Evolutionary conservation across 2,113 vertebrate species (phyloP), one percentile per base, ranked within the genome.

Genomic region (Blennius ocellaris): DNA sequence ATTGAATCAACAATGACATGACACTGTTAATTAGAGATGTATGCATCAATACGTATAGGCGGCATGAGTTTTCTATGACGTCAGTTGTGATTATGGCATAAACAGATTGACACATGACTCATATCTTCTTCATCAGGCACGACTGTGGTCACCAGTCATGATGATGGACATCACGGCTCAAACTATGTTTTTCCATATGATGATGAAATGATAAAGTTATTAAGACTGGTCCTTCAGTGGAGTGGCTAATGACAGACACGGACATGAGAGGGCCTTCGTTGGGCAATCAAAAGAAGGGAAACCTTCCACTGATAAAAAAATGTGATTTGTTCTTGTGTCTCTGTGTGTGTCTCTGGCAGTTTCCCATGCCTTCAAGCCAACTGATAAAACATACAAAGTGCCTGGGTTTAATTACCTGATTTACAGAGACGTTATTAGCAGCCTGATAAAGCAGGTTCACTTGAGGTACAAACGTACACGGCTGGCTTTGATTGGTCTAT

Each of bases 31-130:
- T 56, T 6, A 57, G 39, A 53, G 14, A 81, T 77, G 52, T 30
- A 39, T 45, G 62, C 37, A 7, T 59, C 73, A 44, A 72, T 54
- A 41, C 43, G 44, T 39, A 14, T 58, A 60, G 71, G 49, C 10
- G 69, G 62, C 66, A 48, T 69, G 64, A 53, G 52, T 74, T 83
- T 82, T 87, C 57, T 56, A 50, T 11, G 63, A 81, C 47, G 56
- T 21, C 10, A 21, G 43, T 45, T 65, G 48, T 69, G 60, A 50
- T 38, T 6, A 9, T 60, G 37, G 37, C 59, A 53, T 85, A 80
- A 90, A 89, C 72, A 86, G 37, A 30, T 1, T 65, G 80, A 83
- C 69, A 76, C 59, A 68, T 89, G 86, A 89, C 80, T 90, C 85
- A 83, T 58, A 68, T 65, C 66, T 81, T 82, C 73, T 69, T 51